Base-by-base conservation (phyloP, 2,888 invertebrate species). In the Antheraea assamensis region DNA sequence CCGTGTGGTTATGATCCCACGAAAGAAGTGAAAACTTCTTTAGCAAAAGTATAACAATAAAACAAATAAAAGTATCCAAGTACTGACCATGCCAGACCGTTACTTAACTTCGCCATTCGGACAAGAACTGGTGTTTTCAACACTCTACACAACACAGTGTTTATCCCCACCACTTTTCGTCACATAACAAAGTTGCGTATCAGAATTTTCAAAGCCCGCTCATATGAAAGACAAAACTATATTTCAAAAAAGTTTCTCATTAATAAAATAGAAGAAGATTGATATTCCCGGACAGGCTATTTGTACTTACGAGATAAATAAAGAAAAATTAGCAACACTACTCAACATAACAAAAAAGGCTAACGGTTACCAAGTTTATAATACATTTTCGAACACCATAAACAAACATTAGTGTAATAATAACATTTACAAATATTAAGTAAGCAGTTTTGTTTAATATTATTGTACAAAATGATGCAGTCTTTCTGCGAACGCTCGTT, bases 391-490 rank as follows among this genome's bases (percentile, higher is more conserved):
- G 24, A 66, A 35, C 30, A 68, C 4, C 30, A 68, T 21, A 35
- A 35, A 31, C 35, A 68, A n/a, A 35, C 21, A 68, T 68, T 24
- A 35, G 8, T 68, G 35, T 68, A 35, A 35, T 68, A 68, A 68
- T 68, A 35, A n/a, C 21, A 68, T 35, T 72, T 7, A 52, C 55
- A 71, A 71, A 71, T 27, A 71, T 31, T 55, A 55, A 30, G 30
- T 31, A 71, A 55, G 71, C 21, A 19, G 4, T 64, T 49, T 35
- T 31, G 68, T 68, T 21, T 35, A 24, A 61, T 30, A 35, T 35
- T 35, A 15, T 42, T 61, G 42, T 72, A 61, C 15, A 58, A 42
- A 64, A 72, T 72, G 64, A 47, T 64, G 64, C 68, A 61, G 61
- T 71, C 30, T 31, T 52, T 72, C 27, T 72, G 42, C 35, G 24